Percentiles rank a stretch among this genome's conserved stretches.
phyloP scores from a whole-genome alignment of 1,140 invertebrate genomes.

The Bombus breviceps region DNA sequence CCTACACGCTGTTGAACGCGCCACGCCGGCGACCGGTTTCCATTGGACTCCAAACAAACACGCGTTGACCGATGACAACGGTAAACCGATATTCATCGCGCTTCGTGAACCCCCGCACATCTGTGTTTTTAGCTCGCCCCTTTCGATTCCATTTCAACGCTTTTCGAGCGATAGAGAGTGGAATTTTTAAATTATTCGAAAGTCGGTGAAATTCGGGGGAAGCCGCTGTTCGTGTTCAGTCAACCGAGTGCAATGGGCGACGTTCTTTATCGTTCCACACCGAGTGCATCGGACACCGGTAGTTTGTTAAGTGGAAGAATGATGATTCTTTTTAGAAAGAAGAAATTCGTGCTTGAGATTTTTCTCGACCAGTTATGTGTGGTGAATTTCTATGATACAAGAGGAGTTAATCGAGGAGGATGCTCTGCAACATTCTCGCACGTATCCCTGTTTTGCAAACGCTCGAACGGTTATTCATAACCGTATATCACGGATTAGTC shows the following conservation, averaged over 20 bases:
- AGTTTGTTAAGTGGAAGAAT: background rate
- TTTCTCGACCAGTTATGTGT: background rate
- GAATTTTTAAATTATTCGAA: conserved; percentile 10
- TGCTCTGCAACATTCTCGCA: conserved; percentile 1
- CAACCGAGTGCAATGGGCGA: no score
- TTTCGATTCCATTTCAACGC: background rate
- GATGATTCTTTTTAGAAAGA: no score
- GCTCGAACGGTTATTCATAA: background rate
- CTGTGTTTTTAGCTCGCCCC: conserved; percentile 5
- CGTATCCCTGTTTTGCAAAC: background rate
- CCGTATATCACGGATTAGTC: background rate
- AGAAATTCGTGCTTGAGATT: background rate
- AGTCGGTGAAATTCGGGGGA: background rate
- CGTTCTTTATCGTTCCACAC: background rate
- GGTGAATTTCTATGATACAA: background rate
- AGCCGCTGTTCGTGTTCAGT: background rate
- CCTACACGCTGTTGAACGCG: background rate
- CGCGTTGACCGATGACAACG: conserved; percentile 43
- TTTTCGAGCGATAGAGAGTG: background rate
- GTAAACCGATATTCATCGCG: conserved; percentile 38
- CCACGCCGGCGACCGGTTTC: conserved; percentile 49
- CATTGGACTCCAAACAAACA: conserved; percentile 47
- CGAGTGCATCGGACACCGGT: background rate
- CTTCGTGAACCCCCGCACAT: conserved; percentile 21
- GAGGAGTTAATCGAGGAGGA: background rate